Conservation (phyloP, 37 sponge, comb jelly and placozoan genomes). For the Beroe forskalii region DNA sequence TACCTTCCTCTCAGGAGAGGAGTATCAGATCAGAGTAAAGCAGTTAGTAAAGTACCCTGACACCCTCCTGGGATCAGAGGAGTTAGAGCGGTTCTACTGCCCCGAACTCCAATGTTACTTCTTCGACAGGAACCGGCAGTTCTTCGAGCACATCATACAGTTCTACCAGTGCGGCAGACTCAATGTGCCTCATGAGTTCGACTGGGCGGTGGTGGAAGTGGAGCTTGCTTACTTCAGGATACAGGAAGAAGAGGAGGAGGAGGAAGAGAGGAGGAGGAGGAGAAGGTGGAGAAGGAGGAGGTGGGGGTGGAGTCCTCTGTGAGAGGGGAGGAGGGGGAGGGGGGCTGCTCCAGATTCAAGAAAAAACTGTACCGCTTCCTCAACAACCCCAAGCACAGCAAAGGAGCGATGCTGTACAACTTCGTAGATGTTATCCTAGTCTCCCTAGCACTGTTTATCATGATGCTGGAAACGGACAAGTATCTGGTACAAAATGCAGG, state of each 20-base stretch:
- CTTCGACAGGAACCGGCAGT: conserved; percentile 48
- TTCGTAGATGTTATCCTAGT: neutral
- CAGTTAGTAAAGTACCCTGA: neutral
- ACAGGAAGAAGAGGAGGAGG: neutral
- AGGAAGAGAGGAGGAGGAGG: neutral
- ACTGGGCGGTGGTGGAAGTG: neutral
- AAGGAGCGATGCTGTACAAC: neutral
- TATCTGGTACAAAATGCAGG: neutral
- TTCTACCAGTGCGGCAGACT: conserved; percentile 8
- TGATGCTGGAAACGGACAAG: conserved; percentile 26
- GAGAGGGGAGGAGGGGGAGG: neutral
- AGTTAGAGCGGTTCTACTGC: conserved; percentile 10
- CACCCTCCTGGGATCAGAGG: conserved; percentile 11
- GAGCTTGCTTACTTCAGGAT: conserved; percentile 31
- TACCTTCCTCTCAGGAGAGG: neutral
- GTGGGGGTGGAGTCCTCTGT: neutral
- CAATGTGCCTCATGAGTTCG: neutral
- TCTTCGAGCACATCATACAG: conserved; percentile 22
- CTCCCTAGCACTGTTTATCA: neutral
- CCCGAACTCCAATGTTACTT: neutral
- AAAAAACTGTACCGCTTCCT: neutral
- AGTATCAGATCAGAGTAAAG: neutral
- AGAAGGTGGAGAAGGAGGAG: neutral
- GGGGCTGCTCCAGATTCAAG: neutral
- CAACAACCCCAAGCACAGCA: neutral